These are phyloP conservation scores for Diplodus puntazzo DNA, from an alignment of 2,797 vertebrate genomes.

Conservation along the genomic window DNA sequence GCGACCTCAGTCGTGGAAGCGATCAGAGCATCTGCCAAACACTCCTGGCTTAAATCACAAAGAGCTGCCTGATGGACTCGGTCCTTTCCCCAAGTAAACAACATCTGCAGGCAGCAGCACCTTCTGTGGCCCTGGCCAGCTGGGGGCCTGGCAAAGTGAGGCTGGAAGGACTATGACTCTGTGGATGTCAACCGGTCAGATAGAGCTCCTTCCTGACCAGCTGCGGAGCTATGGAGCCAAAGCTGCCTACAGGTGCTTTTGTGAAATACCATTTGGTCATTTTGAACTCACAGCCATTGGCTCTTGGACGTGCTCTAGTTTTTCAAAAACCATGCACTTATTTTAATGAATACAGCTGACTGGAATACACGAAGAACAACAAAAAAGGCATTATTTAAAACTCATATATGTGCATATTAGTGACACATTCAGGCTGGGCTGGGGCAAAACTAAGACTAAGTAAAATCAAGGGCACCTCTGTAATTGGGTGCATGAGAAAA, in stretches of 20 bases:
- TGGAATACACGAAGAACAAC: too few species aligned
- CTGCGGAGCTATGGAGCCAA: conserved; percentile 23
- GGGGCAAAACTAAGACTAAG: neutral
- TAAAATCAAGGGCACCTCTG: conserved; percentile 5
- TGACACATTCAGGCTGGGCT: neutral
- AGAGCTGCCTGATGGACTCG: conserved; percentile 30
- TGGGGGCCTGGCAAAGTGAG: conserved; percentile 41
- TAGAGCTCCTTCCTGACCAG: conserved; percentile 24
- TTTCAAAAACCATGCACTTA: neutral
- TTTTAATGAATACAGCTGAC: neutral
- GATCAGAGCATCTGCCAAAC: conserved; percentile 40
- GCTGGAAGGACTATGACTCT: conserved; percentile 1
- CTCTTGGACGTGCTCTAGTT: neutral
- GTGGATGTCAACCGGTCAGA: conserved; percentile 16
- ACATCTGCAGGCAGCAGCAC: conserved; percentile 47
- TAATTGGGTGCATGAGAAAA: conserved; percentile 1
- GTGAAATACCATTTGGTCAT: neutral
- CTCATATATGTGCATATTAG: neutral
- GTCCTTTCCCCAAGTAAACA: conserved; percentile 60
- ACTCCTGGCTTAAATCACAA: conserved; percentile 36
- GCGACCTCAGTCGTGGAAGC: neutral
- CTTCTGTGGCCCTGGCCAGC: conserved; percentile 38
- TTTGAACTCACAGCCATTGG: neutral
- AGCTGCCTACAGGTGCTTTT: neutral
- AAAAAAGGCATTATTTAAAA: neutral